Base-by-base conservation (phyloP, 1,140 invertebrate species). In the Lethrus apterus region DNA sequence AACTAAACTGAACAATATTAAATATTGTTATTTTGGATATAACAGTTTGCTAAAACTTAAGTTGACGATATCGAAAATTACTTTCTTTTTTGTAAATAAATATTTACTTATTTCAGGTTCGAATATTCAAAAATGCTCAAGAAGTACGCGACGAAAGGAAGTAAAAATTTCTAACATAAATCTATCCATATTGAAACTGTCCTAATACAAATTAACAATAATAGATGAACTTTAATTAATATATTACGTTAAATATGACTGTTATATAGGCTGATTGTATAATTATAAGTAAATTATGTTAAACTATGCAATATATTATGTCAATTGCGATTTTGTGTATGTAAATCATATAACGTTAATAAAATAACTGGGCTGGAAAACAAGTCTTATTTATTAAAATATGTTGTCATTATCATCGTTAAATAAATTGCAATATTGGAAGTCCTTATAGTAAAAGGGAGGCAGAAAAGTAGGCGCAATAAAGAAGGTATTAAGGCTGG, bases 101-200 rank as follows among this genome's bases (percentile, higher is more conserved):
- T 9, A 13, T 17, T 17, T 14, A 34, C 9, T 34, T 21, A 8
- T 48, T 52, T 9, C 29, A 52, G 50, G 32, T 52, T 10, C 41
- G 38, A 34, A 48, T 41, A 1, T 48, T 47, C 35, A 44, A 46
- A 13, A 48, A 35, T 32, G 40, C 24, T 41, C 45, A 52, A 32
- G 46, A 42, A 32, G 17, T 44, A 23, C 45, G 21, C 31, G 34
- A 19, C 17, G 10, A 31, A 11, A 31, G 18, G 4, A 2, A 33
- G 18, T 33, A 9, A 4, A 33, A 19, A 19, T 13, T 3, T 20
- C 8, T 10, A 36, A 36, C 11, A 36, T 20, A 36, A 19, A 36
- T 36, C 19, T 13, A 36, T 36, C 11, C 23, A 36, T 36, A 36
- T 36, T 36, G 19, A 17, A 36, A 20, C 34, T 17, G 19, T 36